Base-by-base conservation (phyloP, 1,140 invertebrate genomes). In the Diachasmimorpha longicaudata region DNA sequence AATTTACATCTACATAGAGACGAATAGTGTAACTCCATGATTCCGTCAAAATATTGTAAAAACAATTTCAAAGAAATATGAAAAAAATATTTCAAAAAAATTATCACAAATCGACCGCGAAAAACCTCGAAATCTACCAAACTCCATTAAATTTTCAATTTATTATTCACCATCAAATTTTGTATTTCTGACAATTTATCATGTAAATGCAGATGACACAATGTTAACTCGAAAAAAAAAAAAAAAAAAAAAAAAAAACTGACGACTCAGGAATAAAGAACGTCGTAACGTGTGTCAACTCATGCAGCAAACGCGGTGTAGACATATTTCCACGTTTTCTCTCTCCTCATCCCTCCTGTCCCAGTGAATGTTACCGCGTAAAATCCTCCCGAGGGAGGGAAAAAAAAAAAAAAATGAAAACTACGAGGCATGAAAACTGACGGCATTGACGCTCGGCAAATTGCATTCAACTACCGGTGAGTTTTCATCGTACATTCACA, bases 361-460 rank as follows among this genome's bases (percentile, higher is more conserved):
- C 48, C 48, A 2, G 9, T 52, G 6, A 25, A 63, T 63, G 58
- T 63, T 63, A 63, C 23, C 58, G 11, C 58, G 58, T 63, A 63
- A 63, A 63, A 63, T 63, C 58, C 23, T 63, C 58, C 58, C 23
- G 8, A 25, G 58, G 23, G 58, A 25, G 58, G 23, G 4, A 39
- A 39, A 39, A 39, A 39, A 13, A 25, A 63, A 31, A 31, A 63
- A 31, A 63, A 63, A 25, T 63, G 21, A 63, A 63, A 63, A 63
- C 58, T 63, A 25, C 58, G 58, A 23, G 58, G 58, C 63, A 74
- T 42, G 37, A 74, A 67, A 67, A 67, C 73, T 55, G 63, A 55
- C 48, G 52, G 69, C 75, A 76, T 76, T 72, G 70, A 68, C 70
- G 69, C 69, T 71, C 42, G 55, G 70, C 52, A 76, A 76, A 76